A percentile compares a stretch with the other conserved stretches of the same genome.
Evolutionary conservation across 2,888 invertebrate species (phyloP).

Genomic region (Neoascia interrupta): DNA sequence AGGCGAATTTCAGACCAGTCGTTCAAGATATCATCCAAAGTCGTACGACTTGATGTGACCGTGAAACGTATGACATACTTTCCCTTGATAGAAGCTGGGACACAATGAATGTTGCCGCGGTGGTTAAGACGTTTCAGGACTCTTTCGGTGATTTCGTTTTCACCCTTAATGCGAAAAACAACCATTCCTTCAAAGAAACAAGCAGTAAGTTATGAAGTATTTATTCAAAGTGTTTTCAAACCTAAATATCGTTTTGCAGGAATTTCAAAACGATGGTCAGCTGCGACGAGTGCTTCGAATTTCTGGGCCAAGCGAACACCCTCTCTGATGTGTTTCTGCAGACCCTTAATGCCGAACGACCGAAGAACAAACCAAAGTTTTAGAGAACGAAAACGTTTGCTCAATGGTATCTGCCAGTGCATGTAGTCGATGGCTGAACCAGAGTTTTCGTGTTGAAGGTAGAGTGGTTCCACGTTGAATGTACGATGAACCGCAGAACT

Average conservation of each 20-base stretch:
- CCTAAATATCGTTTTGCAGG: conserved; percentile 90
- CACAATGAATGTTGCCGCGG: conserved; percentile 94
- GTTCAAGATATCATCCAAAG: conserved; percentile 86
- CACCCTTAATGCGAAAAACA: conserved; percentile 91
- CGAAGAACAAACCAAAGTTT: conserved; percentile 99
- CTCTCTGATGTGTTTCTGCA: conserved; percentile 96
- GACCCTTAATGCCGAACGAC: conserved; percentile 92
- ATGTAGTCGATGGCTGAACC: conserved; percentile 97
- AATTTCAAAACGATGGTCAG: conserved; percentile 93
- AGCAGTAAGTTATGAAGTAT: not conserved
- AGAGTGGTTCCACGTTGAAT: conserved; percentile 98
- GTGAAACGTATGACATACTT: conserved; percentile 94
- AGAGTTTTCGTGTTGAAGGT: conserved; percentile 98
- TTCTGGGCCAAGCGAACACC: conserved; percentile 93
- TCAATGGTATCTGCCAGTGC: conserved; percentile 99
- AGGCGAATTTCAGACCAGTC: conserved; percentile 93
- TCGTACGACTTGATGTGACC: conserved; percentile 93
- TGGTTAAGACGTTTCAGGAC: conserved; percentile 93
- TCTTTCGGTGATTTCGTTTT: conserved; percentile 92
- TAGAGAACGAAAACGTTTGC: conserved; percentile 94
- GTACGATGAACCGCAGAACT: conserved; percentile 96
- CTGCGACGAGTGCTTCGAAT: conserved; percentile 91
- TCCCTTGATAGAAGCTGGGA: conserved; percentile 95
- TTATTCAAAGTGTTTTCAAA: conserved; percentile 19
- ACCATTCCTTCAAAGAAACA: conserved; percentile 90